Evolutionary conservation across 2,113 vertebrate species (phyloP), one percentile per base, ranked within the genome.

Genomic region (Gnathonemus echidnorhynchus): DNA sequence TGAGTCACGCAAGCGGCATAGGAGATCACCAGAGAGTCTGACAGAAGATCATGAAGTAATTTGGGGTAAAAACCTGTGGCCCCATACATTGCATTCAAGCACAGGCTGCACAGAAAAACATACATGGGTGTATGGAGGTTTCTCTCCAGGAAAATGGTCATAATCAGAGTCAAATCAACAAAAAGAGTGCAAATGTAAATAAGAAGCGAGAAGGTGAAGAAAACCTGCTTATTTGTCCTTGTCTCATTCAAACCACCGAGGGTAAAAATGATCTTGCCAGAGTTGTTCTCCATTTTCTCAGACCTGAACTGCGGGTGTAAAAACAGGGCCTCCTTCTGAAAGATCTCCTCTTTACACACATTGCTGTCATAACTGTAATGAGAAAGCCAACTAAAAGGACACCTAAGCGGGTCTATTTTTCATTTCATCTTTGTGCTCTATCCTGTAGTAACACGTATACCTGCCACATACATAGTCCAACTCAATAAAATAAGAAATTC

Each of bases 11-110:
- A 89, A 13, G 48, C 48, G 39, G 35, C 35, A 70, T 89, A 89
- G 31, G 88, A 89, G 35, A 89, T 89, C 27, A 83, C 27, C 74
- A 66, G 89, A 31, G 49, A n/a, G 31, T 89, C 77, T n/a, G 52
- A 89, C 21, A 89, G 77, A 17, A 89, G 66, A 35, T 89, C 77
- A 1, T 42, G 46, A 39, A 89, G 77, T 10, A 89, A 9, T 89
- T 58, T 85, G 42, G 89, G 89, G 39, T 89, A 89, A 83, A 89
- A 89, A 42, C 89, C 80, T n/a, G 80, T 21, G 58, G 89, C 85
- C 19, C 70, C 70, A 83, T 50, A 89, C 46, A 89, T 27, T 52
- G 24, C 48, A 35, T 83, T 89, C 70, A 52, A 48, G 52, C 88
- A 80, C 70, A 89, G 27, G 13, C 80, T 89, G 27, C 88, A 83